A percentile compares a stretch with the other conserved stretches of the same genome.
Evolutionary conservation across 2,113 vertebrate genomes (phyloP).

Genomic region (Pollachius pollachius): DNA sequence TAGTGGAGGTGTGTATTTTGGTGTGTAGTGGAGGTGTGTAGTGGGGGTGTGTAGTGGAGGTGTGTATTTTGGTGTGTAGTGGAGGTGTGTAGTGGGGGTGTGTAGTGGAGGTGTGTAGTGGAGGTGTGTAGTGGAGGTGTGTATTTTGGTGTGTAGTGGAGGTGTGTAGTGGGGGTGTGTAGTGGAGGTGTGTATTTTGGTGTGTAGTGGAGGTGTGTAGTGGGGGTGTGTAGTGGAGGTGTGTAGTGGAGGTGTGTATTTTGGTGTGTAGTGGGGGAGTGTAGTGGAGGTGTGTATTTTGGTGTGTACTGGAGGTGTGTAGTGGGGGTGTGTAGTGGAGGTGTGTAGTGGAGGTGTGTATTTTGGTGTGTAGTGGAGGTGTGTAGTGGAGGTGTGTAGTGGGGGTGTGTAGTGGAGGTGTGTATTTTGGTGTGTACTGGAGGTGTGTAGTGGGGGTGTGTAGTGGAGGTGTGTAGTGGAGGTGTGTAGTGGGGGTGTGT

Average conservation of each 20-base stretch:
- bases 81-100: not conserved
- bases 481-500: not conserved
- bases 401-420: not conserved
- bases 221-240: no score
- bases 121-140: not conserved
- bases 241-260: no score
- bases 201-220: not conserved
- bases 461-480: not conserved
- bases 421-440: not conserved
- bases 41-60: no score
- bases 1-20: not conserved
- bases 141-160: not conserved
- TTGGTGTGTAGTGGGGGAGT: not conserved
- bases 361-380: not conserved
- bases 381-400: not conserved
- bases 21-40: not conserved
- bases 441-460: not conserved
- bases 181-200: not conserved
- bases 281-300: constrained; percentile 5
- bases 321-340: not conserved
- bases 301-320: not conserved
- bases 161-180: no score
- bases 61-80: no score
- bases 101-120: not conserved
- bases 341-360: no score